phyloP scores from a whole-genome alignment of 2,797 vertebrate genomes.

The Tapera naevia region DNA sequence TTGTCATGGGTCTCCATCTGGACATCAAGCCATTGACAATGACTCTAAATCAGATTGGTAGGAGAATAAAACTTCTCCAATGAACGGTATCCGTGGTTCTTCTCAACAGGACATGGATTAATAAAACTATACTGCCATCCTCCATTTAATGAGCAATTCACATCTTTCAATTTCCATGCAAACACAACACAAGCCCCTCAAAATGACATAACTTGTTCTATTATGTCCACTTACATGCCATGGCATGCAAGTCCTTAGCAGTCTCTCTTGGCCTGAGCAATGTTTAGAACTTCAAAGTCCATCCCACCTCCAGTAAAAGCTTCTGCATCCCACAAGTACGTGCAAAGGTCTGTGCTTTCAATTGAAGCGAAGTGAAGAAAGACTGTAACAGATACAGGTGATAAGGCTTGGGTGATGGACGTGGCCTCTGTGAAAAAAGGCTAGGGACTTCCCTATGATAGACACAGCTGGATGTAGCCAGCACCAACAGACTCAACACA shows the following conservation, averaged over 20 bases:
- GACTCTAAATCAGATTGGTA: no score
- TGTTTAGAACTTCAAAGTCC: neutral
- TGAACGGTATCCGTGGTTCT: neutral
- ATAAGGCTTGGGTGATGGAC: neutral
- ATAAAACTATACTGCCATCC: neutral
- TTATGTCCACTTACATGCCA: neutral
- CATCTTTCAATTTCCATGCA: neutral
- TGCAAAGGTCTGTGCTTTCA: neutral
- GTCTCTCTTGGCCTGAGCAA: neutral
- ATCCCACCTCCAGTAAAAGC: neutral
- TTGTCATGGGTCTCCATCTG: no score
- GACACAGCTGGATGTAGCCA: neutral
- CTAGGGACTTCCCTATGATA: fast-evolving
- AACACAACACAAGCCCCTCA: neutral
- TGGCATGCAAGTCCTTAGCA: fast-evolving
- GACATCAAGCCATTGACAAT: no score
- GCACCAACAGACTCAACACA: fast-evolving
- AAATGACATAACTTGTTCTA: neutral
- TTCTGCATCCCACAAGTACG: neutral
- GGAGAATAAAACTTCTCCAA: neutral
- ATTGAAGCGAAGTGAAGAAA: neutral
- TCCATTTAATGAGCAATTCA: neutral
- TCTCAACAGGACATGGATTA: neutral
- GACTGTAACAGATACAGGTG: neutral
- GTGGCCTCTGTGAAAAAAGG: neutral